These are phyloP conservation scores for Dysdera silvatica DNA, from an alignment of 1,140 invertebrate genomes.

Conservation along the genomic window DNA sequence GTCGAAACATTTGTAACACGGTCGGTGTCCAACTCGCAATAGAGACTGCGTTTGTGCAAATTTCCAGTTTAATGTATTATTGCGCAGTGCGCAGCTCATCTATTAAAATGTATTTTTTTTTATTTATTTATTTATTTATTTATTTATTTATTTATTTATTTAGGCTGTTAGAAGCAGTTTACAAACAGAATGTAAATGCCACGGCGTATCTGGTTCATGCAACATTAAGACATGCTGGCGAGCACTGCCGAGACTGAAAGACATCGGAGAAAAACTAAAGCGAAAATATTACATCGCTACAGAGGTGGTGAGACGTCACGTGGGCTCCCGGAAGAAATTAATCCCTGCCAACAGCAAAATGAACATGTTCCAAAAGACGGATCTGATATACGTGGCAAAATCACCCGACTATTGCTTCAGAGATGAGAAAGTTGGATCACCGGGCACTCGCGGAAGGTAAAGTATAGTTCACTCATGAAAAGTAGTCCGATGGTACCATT, in stretches of 20 bases:
- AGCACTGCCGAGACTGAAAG: conserved; percentile 62
- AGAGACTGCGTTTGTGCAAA: no score
- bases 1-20: no score
- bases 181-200: conserved; percentile 68
- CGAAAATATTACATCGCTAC: conserved; percentile 85
- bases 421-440: conserved; percentile 57
- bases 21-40: no score
- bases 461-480: no score
- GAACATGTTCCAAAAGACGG: conserved; percentile 50
- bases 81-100: no score
- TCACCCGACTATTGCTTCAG: conserved; percentile 73
- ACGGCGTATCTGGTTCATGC: conserved; percentile 90
- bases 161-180: conserved; percentile 22
- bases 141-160: no score
- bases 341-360: conserved; percentile 24
- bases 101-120: no score
- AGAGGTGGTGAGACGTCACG: conserved; percentile 52
- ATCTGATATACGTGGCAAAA: conserved; percentile 79
- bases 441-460: conserved; percentile 65
- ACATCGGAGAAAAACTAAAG: conserved; percentile 65
- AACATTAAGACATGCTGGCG: conserved; percentile 88
- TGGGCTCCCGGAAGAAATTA: conserved; percentile 13
- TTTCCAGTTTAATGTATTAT: no score
- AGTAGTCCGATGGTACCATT: no score
- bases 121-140: no score